These are phyloP conservation scores for Gadus macrocephalus DNA, from an alignment of 2,113 vertebrate genomes.

Conservation along the genomic window DNA sequence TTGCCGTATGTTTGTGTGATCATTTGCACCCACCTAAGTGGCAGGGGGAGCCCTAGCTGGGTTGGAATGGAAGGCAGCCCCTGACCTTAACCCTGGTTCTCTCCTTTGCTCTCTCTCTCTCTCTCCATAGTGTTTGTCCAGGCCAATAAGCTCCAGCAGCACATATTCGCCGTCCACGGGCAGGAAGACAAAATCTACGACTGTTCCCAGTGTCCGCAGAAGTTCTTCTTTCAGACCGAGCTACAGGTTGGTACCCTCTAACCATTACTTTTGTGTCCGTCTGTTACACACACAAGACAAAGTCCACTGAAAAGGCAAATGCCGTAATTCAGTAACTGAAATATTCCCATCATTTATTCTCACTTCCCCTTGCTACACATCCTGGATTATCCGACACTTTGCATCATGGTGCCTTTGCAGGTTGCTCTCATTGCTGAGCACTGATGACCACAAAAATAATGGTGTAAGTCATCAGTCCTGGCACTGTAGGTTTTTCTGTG, in stretches of 20 bases:
- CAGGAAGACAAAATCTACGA: constrained; percentile 99
- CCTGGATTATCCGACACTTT: constrained; percentile 21
- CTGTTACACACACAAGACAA: not conserved
- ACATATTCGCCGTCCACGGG: constrained; percentile 96
- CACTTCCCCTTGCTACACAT: not conserved
- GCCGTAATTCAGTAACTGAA: too few relatives aligned
- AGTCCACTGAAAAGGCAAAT: too few relatives aligned
- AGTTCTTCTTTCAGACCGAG: constrained; percentile 99
- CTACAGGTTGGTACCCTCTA: constrained; percentile 82
- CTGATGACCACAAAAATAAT: constrained; percentile 20
- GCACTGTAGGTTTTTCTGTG: too few relatives aligned
- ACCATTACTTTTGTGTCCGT: not conserved
- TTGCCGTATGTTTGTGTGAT: constrained; percentile 2
- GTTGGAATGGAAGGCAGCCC: too few relatives aligned
- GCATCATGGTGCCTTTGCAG: constrained; percentile 7
- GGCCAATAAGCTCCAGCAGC: constrained; percentile 98
- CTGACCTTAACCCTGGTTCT: not conserved
- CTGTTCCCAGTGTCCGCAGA: constrained; percentile 98
- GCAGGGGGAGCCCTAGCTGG: too few relatives aligned
- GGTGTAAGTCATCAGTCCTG: not conserved
- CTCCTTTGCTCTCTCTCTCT: too few relatives aligned
- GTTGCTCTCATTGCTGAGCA: not conserved
- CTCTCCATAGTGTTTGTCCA: constrained; percentile 87
- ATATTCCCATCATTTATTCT: not conserved
- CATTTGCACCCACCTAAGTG: not conserved